phyloP scores from a whole-genome alignment of 2,797 vertebrate species.

The Hybognathus amarus region DNA sequence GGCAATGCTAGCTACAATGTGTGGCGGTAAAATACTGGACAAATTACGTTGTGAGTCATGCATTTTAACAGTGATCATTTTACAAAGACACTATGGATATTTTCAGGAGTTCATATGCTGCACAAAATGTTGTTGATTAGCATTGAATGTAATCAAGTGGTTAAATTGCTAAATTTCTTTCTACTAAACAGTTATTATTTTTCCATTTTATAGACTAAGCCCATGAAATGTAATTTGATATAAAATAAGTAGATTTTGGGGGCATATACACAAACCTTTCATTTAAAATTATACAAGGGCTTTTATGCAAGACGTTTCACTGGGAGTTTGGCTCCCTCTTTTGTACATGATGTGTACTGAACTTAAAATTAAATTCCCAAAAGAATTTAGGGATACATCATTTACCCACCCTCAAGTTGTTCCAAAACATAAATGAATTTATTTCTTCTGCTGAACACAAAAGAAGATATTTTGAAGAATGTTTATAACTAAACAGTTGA shows the following conservation, averaged over 20 bases:
- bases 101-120: background rate
- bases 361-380: background rate
- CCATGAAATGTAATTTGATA: background rate
- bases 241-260: background rate
- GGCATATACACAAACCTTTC: background rate
- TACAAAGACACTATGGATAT: background rate
- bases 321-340: slow-evolving; percentile 45
- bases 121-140: background rate
- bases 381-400: background rate
- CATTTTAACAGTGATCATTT: background rate
- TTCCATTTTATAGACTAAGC: background rate
- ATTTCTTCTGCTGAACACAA: background rate
- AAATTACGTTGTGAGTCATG: slow-evolving; percentile 89
- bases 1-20: slow-evolving; percentile 95
- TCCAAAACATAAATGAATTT: background rate
- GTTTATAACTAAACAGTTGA: background rate
- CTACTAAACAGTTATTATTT: background rate
- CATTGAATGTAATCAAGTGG: background rate
- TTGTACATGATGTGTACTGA: slow-evolving; percentile 29
- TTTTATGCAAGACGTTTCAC: slow-evolving; percentile 50
- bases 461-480: background rate
- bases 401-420: background rate
- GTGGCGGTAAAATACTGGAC: slow-evolving; percentile 97
- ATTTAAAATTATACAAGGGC: background rate
- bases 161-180: background rate